Conservation (phyloP, 2,797 vertebrate species). For the Leptatherina wallacei region DNA sequence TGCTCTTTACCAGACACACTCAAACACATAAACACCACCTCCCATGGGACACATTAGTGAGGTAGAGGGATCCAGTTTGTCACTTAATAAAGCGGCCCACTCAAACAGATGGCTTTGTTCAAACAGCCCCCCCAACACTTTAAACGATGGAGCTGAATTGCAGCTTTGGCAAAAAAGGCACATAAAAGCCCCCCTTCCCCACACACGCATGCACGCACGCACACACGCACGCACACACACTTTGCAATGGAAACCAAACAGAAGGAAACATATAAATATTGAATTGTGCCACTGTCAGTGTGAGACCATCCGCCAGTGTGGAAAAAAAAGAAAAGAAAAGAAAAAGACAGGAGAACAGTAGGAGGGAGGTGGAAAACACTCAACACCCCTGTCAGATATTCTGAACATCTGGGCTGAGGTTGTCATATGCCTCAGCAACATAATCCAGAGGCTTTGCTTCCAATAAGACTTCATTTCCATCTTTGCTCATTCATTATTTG, state of each 20-base stretch:
- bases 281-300: constrained; percentile 61
- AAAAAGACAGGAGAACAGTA: not conserved
- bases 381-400: constrained; percentile 44
- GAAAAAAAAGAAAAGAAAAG: constrained; percentile 18
- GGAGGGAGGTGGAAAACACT: constrained; percentile 37
- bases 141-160: constrained; percentile 64
- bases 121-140: constrained; percentile 55
- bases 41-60: constrained; percentile 75
- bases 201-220: too few relatives aligned
- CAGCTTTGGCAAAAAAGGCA: constrained; percentile 66
- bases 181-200: constrained; percentile 52
- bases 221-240: constrained; percentile 10
- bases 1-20: constrained; percentile 17
- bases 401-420: constrained; percentile 61
- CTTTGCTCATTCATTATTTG: constrained; percentile 55
- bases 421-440: constrained; percentile 36
- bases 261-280: constrained; percentile 75
- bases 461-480: constrained; percentile 60
- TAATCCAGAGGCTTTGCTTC: constrained; percentile 49
- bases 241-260: constrained; percentile 64
- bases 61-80: constrained; percentile 77
- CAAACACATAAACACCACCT: constrained; percentile 41
- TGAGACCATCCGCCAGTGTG: constrained; percentile 40
- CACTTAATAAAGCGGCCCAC: constrained; percentile 81
- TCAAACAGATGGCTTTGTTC: constrained; percentile 81